These are phyloP conservation scores for Mamestra brassicae DNA, from an alignment of 2,888 invertebrate species.

Conservation along the genomic window DNA sequence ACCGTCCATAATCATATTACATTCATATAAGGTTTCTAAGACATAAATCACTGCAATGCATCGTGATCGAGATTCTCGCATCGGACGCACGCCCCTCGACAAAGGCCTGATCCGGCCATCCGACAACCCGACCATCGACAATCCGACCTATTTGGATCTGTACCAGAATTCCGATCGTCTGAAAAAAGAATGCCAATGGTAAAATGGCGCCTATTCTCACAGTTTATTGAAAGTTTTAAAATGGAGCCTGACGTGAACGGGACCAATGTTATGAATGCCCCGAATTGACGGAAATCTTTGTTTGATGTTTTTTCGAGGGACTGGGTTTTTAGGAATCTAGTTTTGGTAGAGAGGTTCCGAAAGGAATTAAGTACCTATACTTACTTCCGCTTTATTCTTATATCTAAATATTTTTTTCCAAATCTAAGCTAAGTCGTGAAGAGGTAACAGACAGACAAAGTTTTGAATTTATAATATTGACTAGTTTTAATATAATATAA, in stretches of 20 bases:
- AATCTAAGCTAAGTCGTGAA: too few relatives aligned
- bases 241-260: slow-evolving; percentile 37
- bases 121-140: slow-evolving; percentile 53
- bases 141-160: slow-evolving; percentile 73
- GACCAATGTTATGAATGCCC: slow-evolving; percentile 53
- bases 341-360: background rate
- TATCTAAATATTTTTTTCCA: too few relatives aligned
- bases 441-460: too few relatives aligned
- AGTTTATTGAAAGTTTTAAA: slow-evolving; percentile 64
- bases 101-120: slow-evolving; percentile 62
- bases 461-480: too few relatives aligned
- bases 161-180: slow-evolving; percentile 69
- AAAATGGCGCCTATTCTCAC: slow-evolving; percentile 59
- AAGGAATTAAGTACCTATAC: background rate
- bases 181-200: slow-evolving; percentile 58
- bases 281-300: slow-evolving; percentile 10
- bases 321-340: slow-evolving; percentile 18
- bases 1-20: slow-evolving; percentile 35
- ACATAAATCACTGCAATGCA: slow-evolving; percentile 58
- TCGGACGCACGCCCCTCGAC: slow-evolving; percentile 62
- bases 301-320: slow-evolving; percentile 26
- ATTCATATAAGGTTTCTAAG: slow-evolving; percentile 41
- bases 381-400: too few relatives aligned
- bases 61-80: slow-evolving; percentile 63
- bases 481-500: too few relatives aligned